Evolutionary conservation across 2,113 vertebrate species (phyloP).

Genomic region (Pantherophis guttatus): DNA sequence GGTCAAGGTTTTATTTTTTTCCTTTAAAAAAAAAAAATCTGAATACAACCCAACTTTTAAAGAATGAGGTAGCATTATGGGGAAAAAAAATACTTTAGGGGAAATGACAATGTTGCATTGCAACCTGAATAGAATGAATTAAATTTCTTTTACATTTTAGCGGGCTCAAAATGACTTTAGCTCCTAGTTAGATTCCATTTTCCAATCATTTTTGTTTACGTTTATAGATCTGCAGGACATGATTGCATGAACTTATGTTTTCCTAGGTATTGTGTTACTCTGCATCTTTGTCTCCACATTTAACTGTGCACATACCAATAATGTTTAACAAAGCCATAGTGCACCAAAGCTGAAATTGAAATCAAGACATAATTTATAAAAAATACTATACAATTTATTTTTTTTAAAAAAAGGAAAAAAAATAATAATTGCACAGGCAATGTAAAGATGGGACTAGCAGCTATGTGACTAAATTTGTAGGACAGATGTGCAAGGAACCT

Average conservation of each 20-base stretch:
- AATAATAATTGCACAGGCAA: neutral
- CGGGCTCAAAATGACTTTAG: neutral
- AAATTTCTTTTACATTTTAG: neutral
- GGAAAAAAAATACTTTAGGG: constrained; percentile 5
- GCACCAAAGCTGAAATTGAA: neutral
- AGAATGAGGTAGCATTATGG: neutral
- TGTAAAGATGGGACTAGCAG: neutral
- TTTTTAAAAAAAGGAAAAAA: neutral
- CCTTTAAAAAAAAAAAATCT: neutral
- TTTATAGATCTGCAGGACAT: neutral
- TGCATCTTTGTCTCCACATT: no score
- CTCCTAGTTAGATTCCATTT: neutral
- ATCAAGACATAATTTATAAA: neutral
- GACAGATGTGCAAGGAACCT: neutral
- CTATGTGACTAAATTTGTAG: neutral
- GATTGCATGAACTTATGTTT: neutral
- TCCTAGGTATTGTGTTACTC: neutral
- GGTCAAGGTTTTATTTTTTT: neutral
- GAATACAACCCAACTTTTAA: constrained; percentile 6
- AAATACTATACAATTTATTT: neutral
- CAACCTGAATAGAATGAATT: neutral
- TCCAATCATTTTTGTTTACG: neutral
- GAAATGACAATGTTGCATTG: neutral
- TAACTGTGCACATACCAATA: neutral
- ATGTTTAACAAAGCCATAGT: neutral